Base-by-base conservation (phyloP, 2,113 vertebrate genomes). In the Tachysurus fulvidraco region DNA sequence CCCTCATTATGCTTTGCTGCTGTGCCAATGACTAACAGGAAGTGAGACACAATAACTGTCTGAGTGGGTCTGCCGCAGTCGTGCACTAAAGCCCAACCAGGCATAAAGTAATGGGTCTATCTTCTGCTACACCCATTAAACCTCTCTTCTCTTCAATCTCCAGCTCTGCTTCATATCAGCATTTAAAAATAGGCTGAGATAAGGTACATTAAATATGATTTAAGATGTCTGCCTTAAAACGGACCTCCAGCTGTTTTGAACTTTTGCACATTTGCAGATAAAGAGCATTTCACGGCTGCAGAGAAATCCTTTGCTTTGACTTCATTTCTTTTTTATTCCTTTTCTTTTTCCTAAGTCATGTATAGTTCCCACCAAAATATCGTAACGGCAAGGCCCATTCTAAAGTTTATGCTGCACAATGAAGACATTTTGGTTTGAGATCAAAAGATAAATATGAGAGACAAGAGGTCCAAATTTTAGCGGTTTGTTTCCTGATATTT, bases 191-290 rank as follows among this genome's bases (percentile, higher is more conserved):
- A 93, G 91, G 87, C 91, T 62, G 28, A 91, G 93, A 94, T 94
- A 93, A 92, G 88, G 88, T 89, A 91, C 87, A 93, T 94, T 93
- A 92, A 93, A 92, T 85, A 91, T 92, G 90, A 95, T 94, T 93
- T 92, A 93, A 92, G 91, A 90, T 87, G 91, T 93, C 89, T 91
- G 88, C 85, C 87, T 77, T 89, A 85, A 92, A 93, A 90, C 81
- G 89, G 92, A 93, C 93, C 92, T 92, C 91, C 83, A 92, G 94
- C 91, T 91, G 93, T 93, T 93, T 92, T 88, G 52, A 89, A 91
- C 89, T 90, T 91, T 93, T 92, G 90, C 85, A 67, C 44, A 28
- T 91, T 89, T 88, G 81, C 89, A 92, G 90, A 93, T 93, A 90
- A 91, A 89, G 83, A 83, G 79, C 84, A 79, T 86, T 89, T 76